phyloP scores from a whole-genome alignment of 2,113 vertebrate genomes.

The Spizaetus ornatus region DNA sequence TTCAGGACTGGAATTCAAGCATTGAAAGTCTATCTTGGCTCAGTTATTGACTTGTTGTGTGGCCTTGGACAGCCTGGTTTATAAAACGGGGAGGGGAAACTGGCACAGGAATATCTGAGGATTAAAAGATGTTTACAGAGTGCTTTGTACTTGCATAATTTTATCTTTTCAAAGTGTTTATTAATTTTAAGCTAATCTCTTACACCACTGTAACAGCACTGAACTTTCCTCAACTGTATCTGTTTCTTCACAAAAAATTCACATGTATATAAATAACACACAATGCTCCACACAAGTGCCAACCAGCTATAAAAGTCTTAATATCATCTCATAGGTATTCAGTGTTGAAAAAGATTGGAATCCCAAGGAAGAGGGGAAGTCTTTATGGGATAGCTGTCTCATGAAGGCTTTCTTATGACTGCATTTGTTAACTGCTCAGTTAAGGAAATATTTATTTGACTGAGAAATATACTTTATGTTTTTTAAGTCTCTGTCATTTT shows the following conservation, averaged over 20 bases:
- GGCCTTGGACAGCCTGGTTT: neutral
- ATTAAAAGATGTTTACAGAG: constrained; percentile 33
- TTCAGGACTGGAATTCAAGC: neutral
- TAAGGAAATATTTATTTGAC: neutral
- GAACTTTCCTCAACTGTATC: neutral
- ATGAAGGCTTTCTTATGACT: neutral
- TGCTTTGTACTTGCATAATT: constrained; percentile 22
- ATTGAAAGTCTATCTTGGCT: neutral
- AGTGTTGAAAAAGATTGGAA: neutral
- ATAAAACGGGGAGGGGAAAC: neutral
- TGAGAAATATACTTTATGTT: neutral
- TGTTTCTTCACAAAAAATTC: neutral
- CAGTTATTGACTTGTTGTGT: neutral
- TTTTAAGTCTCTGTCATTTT: neutral
- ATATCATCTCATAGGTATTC: neutral
- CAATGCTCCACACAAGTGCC: neutral
- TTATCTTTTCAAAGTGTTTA: constrained; percentile 27
- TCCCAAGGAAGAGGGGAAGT: neutral
- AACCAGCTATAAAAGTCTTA: neutral
- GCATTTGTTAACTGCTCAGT: neutral
- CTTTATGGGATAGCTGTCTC: neutral
- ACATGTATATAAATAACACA: neutral
- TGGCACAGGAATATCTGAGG: neutral
- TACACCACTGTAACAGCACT: neutral
- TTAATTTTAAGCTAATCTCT: constrained; percentile 1